Base-by-base conservation (phyloP, 2,888 invertebrate genomes). In the Sinohyriopsis cumingii region DNA sequence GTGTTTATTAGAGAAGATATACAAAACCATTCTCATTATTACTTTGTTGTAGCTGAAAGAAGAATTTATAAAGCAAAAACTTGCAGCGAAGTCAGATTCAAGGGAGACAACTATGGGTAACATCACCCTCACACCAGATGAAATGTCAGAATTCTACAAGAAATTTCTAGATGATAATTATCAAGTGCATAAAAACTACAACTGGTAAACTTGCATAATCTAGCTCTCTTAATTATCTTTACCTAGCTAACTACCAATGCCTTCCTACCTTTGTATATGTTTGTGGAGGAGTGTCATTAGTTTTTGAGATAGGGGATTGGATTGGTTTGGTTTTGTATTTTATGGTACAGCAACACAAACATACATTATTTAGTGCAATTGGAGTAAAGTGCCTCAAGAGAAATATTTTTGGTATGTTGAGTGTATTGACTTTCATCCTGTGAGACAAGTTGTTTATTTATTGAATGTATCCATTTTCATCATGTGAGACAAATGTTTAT, bases 101-200 rank as follows among this genome's bases (percentile, higher is more conserved):
- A 65, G 63, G 24, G 66, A 56, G 22, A 53, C 61, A 22, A 69
- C 61, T 12, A 54, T 63, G 54, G 73, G 71, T 55, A 72, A 72
- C 5, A 65, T 71, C 9, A 76, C 72, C 6, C 60, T 86, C 24
- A 74, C 83, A 7, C 69, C 85, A 22, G 87, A 87, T 67, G 84
- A 88, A 68, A 78, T 96, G 94, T 95, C 96, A 82, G 93, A 94
- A 33, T 96, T 96, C 90, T 96, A 96, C 87, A 96, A 95, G 91
- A 90, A 92, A 64, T 96, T 96, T 88, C 91, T 96, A 20, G 95
- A 96, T 88, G 94, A 94, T 86, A 95, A 96, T 88, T 94, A 94
- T 93, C 92, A 92, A 80, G 89, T 91, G 0, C 96, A 96, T 89
- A 90, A 94, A 0, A 90, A 91, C 71, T 96, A 96, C 87, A 96